phyloP scores from a whole-genome alignment of 2,797 vertebrate species.

The Rhodeus uyekii region DNA sequence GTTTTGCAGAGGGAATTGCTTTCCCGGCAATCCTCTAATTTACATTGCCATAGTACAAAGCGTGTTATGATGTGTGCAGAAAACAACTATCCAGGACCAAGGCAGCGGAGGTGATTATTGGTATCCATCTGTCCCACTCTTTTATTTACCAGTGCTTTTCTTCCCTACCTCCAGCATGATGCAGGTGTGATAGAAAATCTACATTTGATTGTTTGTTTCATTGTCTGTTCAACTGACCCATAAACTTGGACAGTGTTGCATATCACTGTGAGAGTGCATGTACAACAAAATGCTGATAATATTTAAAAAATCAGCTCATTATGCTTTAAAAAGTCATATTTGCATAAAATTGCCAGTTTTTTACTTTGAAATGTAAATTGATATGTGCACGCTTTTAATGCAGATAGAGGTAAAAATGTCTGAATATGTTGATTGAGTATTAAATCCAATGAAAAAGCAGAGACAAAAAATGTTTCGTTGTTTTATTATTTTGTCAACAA shows the following conservation, averaged over 20 bases:
- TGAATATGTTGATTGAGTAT: background rate
- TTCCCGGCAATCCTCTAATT: constrained; percentile 59
- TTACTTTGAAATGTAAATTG: background rate
- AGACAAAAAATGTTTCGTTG: background rate
- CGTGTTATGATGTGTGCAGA: constrained; percentile 55
- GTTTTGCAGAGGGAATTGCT: constrained; percentile 70
- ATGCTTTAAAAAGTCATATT: background rate
- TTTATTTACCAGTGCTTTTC: constrained; percentile 46
- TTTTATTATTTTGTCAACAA: background rate
- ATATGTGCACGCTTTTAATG: background rate
- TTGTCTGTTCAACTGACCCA: background rate
- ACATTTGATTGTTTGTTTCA: constrained; percentile 56
- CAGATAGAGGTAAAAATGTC: background rate
- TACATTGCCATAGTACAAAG: constrained; percentile 53
- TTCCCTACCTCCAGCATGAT: constrained; percentile 40
- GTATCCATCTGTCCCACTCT: constrained; percentile 18
- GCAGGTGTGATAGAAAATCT: constrained; percentile 31
- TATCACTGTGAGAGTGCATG: background rate
- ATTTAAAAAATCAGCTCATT: constrained; percentile 1
- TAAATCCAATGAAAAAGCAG: background rate
- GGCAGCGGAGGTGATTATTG: constrained; percentile 69
- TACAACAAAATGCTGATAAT: background rate
- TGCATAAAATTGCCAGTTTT: background rate
- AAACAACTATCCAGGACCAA: constrained; percentile 66
- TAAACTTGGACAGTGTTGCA: constrained; percentile 2